Conservation (phyloP, 2,888 invertebrate species). For the Cephus nigrinus region DNA sequence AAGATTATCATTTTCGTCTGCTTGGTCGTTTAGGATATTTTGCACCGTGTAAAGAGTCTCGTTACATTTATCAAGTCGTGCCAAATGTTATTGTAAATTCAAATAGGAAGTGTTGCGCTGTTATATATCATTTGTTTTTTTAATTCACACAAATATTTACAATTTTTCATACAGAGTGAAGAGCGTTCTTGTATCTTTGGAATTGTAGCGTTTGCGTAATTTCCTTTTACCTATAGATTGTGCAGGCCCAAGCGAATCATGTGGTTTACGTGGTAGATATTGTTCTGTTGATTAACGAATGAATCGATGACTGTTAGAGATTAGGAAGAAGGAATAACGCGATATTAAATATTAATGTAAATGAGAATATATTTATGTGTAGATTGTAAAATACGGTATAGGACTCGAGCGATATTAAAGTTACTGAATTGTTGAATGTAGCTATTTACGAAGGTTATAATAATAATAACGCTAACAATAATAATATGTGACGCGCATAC, state of each 20-base stretch:
- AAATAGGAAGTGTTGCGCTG: not conserved
- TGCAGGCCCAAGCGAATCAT: not conserved
- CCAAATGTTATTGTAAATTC: constrained; percentile 2
- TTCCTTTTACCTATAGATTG: not conserved
- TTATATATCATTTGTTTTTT: not conserved
- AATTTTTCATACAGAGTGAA: not conserved
- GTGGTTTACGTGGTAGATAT: not conserved
- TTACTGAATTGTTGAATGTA: constrained; percentile 48
- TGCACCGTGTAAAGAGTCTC: not conserved
- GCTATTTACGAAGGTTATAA: constrained; percentile 40
- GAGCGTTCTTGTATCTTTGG: not conserved
- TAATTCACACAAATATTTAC: not conserved
- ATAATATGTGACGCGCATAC: not conserved
- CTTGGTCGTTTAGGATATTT: not conserved
- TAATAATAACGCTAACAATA: not conserved
- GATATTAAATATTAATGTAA: constrained; percentile 9
- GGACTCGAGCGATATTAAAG: constrained; percentile 34
- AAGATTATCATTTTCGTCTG: not conserved
- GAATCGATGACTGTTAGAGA: constrained; percentile 23
- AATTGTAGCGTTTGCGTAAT: not conserved
- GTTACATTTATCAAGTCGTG: not conserved
- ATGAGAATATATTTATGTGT: constrained; percentile 39
- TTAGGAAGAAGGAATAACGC: constrained; percentile 19
- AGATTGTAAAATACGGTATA: constrained; percentile 46
- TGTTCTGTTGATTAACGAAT: not conserved